A percentile compares a stretch with the other conserved stretches of the same genome.
phyloP scores from a whole-genome alignment of 2,797 vertebrate species.

The Cottoperca gobio region DNA sequence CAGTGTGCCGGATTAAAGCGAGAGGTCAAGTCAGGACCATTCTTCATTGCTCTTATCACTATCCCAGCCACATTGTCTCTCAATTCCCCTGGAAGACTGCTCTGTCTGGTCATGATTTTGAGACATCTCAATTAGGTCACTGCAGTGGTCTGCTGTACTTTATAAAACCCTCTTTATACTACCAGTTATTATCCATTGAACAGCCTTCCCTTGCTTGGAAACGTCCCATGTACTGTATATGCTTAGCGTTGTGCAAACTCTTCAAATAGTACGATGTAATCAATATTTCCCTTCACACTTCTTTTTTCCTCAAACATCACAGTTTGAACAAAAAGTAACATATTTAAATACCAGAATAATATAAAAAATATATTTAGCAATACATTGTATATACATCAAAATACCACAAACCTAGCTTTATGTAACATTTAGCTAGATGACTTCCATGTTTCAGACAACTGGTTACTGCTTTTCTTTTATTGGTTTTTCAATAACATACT shows the following conservation, averaged over 20 bases:
- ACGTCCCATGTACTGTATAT: background rate
- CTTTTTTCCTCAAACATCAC: too few relatives aligned
- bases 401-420: background rate
- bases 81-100: slow-evolving; percentile 22
- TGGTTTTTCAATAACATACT: too few relatives aligned
- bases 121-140: slow-evolving; percentile 14
- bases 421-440: background rate
- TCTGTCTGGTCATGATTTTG: slow-evolving; percentile 27
- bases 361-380: too few relatives aligned
- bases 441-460: background rate
- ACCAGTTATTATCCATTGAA: slow-evolving; percentile 9
- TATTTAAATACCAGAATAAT: background rate
- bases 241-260: background rate
- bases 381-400: background rate
- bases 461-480: background rate
- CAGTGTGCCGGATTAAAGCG: slow-evolving; percentile 50
- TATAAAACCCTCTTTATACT: slow-evolving; percentile 5
- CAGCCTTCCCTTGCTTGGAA: slow-evolving; percentile 1
- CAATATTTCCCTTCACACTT: background rate
- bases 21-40: slow-evolving; percentile 57
- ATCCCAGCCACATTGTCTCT: slow-evolving; percentile 4
- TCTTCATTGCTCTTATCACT: slow-evolving; percentile 53
- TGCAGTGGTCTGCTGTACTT: slow-evolving; percentile 1
- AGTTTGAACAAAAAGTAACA: too few relatives aligned
- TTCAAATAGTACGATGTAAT: background rate